These are phyloP conservation scores for Hyposoter didymator DNA, from an alignment of 2,888 invertebrate genomes.

Conservation along the genomic window DNA sequence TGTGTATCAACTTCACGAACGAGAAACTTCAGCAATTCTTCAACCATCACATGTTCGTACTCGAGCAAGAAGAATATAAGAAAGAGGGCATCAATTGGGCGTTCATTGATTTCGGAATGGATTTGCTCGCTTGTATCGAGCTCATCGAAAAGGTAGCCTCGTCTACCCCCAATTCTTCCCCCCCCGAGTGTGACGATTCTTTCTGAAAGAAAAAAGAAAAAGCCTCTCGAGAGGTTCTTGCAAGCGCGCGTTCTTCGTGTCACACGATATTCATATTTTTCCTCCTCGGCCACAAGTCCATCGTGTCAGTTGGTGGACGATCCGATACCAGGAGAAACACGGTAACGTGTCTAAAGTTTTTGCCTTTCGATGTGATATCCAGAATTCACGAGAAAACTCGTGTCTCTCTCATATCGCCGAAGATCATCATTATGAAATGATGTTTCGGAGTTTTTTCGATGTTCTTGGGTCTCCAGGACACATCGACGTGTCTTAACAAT, in stretches of 20 bases:
- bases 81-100: constrained; percentile 98
- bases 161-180: constrained; percentile 44
- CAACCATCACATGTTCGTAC: constrained; percentile 99
- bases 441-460: background rate
- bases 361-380: constrained; percentile 12
- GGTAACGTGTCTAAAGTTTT: constrained; percentile 29
- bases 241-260: constrained; percentile 65
- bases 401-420: background rate
- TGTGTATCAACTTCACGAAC: constrained; percentile 99
- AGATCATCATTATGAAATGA: constrained; percentile 18
- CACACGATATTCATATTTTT: constrained; percentile 13
- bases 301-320: constrained; percentile 15
- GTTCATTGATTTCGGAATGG: constrained; percentile 99
- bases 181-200: background rate
- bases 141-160: constrained; percentile 97
- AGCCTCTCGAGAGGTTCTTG: constrained; percentile 57
- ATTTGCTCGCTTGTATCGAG: constrained; percentile 99
- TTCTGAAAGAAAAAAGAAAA: constrained; percentile 5
- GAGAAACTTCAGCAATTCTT: constrained; percentile 99
- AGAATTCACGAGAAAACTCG: background rate
- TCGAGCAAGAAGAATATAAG: constrained; percentile 99
- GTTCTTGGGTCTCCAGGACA: constrained; percentile 20
- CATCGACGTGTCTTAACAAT: constrained; percentile 2
- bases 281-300: background rate
- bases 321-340: constrained; percentile 18